Base-by-base conservation (phyloP, 2,797 vertebrate species). In the Helicolenus hilgendorfi region DNA sequence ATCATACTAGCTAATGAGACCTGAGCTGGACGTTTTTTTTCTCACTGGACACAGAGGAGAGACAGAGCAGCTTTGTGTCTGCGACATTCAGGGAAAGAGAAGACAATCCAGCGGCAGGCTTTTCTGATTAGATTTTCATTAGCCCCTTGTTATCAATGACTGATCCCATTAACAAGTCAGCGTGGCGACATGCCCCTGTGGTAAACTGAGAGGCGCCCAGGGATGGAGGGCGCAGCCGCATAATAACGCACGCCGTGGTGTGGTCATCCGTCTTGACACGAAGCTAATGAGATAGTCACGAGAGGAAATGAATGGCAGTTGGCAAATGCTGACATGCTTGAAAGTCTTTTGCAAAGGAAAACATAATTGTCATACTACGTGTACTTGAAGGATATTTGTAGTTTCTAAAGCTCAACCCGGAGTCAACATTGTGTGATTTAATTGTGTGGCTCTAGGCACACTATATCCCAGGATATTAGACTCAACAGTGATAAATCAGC, bases 401-500 rank as follows among this genome's bases (percentile, higher is more conserved):
- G 79, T 91, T 88, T 86, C 89, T 78, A 69, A 83, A 89, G 89
- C 88, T 83, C 72, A 73, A 79, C 67, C 91, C 74, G 89, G 77
- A 92, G 79, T 93, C 89, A 86, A 71, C 89, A 87, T 70, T 72
- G 87, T 80, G 89, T 86, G 87, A 92, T 96, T 96, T 96, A 97
- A 96, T 91, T 94, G 96, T 88, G 84, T 85, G 86, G 89, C 95
- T 96, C 60, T 62, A 83, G 94, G 95, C 92, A 59, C 62, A 22
- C 74, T 55, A 86, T 85, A 93, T 93, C 91, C 87, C 78, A 72
- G 78, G 80, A 94, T 91, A 95, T 94, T 92, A 83, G 76, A 95
- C 93, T 95, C 94, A 91, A 94, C 93, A 91, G 82, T 78, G 92
- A 96, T 95, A 96, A 95, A 97, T 96, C 95, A 94, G 92, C 87